phyloP scores from a whole-genome alignment of 2,888 invertebrate genomes.

The Xiphydria camelus region DNA sequence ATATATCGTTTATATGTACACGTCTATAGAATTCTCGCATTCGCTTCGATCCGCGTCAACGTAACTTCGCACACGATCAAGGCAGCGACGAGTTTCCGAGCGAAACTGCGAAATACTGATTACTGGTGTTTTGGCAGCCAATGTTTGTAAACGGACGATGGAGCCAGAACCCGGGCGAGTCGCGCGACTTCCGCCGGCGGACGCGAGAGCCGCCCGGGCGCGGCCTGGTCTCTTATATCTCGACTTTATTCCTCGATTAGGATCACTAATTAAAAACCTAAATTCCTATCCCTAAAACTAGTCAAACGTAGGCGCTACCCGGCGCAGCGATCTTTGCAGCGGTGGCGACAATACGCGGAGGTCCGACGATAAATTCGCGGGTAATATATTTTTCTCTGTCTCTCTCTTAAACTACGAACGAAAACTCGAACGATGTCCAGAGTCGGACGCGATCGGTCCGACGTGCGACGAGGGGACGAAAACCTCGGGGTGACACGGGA shows the following conservation, averaged over 20 bases:
- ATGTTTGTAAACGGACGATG: conserved; percentile 7
- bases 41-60: too few relatives aligned
- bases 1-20: too few relatives aligned
- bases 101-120: conserved; percentile 13
- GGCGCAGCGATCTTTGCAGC: background rate
- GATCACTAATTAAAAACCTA: background rate
- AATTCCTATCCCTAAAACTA: conserved; percentile 8
- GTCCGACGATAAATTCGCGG: too few relatives aligned
- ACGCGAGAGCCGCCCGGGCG: background rate
- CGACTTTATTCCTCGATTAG: background rate
- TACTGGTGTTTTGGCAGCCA: conserved; percentile 17
- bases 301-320: conserved; percentile 12
- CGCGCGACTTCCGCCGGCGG: background rate
- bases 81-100: too few relatives aligned
- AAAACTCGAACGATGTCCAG: too few relatives aligned
- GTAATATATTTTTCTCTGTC: too few relatives aligned
- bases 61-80: too few relatives aligned
- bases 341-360: background rate
- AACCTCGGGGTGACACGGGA: too few relatives aligned
- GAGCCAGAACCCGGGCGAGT: background rate
- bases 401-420: too few relatives aligned
- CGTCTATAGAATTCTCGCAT: too few relatives aligned
- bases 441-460: too few relatives aligned
- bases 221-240: background rate
- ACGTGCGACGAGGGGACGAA: too few relatives aligned